phyloP scores from a whole-genome alignment of 2,113 vertebrate genomes.

The Zeus faber region DNA sequence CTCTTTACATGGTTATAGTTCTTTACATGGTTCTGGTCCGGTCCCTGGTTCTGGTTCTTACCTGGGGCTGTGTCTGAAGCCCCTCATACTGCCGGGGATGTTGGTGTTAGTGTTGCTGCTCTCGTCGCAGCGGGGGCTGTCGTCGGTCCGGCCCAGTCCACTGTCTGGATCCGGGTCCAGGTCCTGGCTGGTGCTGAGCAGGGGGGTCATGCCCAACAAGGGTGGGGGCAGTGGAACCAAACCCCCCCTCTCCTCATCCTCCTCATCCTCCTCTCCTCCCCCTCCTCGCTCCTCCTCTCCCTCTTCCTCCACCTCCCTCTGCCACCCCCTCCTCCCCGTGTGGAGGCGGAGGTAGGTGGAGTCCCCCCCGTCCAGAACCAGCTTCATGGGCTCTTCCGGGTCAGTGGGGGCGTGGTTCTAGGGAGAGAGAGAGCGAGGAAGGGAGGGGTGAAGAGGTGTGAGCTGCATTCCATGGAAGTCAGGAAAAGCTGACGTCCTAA shows the following conservation, averaged over 20 bases:
- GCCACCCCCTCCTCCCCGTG: slow-evolving; percentile 11
- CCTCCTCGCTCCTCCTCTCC: slow-evolving; percentile 33
- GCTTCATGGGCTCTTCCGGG: slow-evolving; percentile 48
- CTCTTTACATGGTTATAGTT: neutral
- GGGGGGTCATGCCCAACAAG: slow-evolving; percentile 32
- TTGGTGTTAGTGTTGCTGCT: slow-evolving; percentile 39
- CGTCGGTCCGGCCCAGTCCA: slow-evolving; percentile 83
- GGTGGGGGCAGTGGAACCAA: slow-evolving; percentile 40
- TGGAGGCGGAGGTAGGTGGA: slow-evolving; percentile 33
- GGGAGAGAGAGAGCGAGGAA: no score
- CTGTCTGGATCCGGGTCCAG: slow-evolving; percentile 87
- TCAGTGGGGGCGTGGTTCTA: slow-evolving; percentile 49
- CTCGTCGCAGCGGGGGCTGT: slow-evolving; percentile 85
- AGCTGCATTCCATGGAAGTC: no score
- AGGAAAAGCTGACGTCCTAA: no score
- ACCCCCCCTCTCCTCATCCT: slow-evolving; percentile 6
- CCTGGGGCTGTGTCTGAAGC: slow-evolving; percentile 40
- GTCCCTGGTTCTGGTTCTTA: slow-evolving; percentile 1
- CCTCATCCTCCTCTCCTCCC: slow-evolving; percentile 28
- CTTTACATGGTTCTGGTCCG: neutral
- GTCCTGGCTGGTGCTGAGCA: slow-evolving; percentile 78
- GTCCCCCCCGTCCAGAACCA: no score
- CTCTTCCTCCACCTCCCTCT: slow-evolving; percentile 32
- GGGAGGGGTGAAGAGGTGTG: no score
- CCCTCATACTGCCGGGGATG: slow-evolving; percentile 60